phyloP scores from a whole-genome alignment of 1,140 invertebrate genomes.

The fruit fly (Drosophila melanogaster) region Release_6_plus_ISO1_MT NT_033777.3:22732501-22733000 shows the following conservation, averaged over 20 bases:
- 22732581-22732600: slow-evolving; percentile 89
- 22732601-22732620: not conserved
- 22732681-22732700: slow-evolving; percentile 93
- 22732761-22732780: slow-evolving; percentile 93
- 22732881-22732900: slow-evolving; percentile 97
- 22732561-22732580: slow-evolving; percentile 88
- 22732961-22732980: slow-evolving; percentile 95
- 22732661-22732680: slow-evolving; percentile 96
- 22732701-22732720: slow-evolving; percentile 94
- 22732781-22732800: slow-evolving; percentile 86
- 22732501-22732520: slow-evolving; percentile 92
- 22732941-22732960: slow-evolving; percentile 92
- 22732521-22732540: slow-evolving; percentile 94
- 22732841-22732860: slow-evolving; percentile 89
- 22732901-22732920: slow-evolving; percentile 94
- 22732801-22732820: slow-evolving; percentile 11
- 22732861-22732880: slow-evolving; percentile 99
- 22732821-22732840: not conserved
- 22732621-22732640: not conserved
- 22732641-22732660: slow-evolving; percentile 87
- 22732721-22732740: slow-evolving; percentile 99
- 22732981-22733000: slow-evolving; percentile 97
- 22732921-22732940: slow-evolving; percentile 99
- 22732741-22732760: slow-evolving; percentile 99
- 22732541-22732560: slow-evolving; percentile 91